Base-by-base conservation (phyloP, 2,888 invertebrate species). In the Agrochola lychnidis region DNA sequence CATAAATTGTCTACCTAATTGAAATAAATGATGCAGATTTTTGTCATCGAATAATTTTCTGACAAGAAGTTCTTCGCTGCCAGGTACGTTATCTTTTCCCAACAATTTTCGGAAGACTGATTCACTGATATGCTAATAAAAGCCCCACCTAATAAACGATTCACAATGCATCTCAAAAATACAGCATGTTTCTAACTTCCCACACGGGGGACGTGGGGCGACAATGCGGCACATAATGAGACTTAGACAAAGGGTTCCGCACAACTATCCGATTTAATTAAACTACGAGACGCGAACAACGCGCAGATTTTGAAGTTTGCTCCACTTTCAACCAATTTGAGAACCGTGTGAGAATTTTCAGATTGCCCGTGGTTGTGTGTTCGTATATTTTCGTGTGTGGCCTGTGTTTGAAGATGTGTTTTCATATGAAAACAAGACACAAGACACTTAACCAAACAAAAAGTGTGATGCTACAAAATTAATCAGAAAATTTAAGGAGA, bases 231-330 rank as follows among this genome's bases (percentile, higher is more conserved):
- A 85, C 86, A 86, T 87, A 89, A 90, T 87, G 86, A 82, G 85
- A 86, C 76, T 76, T 78, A 89, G 83, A 92, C 89, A 90, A 92
- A 91, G 90, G 90, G 87, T 82, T 87, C 84, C 76, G 83, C 78
- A 85, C 85, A 91, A 92, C 92, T 92, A 93, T 91, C 88, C 87
- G 89, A 91, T 92, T 92, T 93, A 93, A 93, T 93, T 93, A 92
- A 92, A 92, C 88, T 89, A 79, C 73, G 75, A 83, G 85, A 85
- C 72, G 78, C 66, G 86, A 84, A 84, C 83, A 79, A 82, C 85
- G 82, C 88, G 78, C 89, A 88, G 90, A 92, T 92, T 92, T 91
- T 81, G 82, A 85, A 88, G 87, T 90, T 89, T 80, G 85, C 80
- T 89, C 84, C 87, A 75, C 88, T 89, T 85, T 67, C 64, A 57